Evolutionary conservation across 2,888 invertebrate species (phyloP).

Genomic region (Protophormia terraenovae): DNA sequence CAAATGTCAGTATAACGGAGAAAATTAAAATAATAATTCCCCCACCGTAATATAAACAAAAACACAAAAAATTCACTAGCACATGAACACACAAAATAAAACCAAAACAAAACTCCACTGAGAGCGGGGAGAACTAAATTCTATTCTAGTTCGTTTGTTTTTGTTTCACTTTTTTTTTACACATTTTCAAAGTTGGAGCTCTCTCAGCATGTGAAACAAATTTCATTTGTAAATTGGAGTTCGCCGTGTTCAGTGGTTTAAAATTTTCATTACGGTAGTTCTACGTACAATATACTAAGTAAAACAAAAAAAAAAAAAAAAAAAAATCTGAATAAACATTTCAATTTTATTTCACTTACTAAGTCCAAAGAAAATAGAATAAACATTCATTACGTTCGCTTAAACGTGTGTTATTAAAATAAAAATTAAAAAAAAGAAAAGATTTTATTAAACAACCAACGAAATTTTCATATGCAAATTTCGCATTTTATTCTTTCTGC

Average conservation of each 20-base stretch:
- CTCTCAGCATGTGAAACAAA: conserved; percentile 42
- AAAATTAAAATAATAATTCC: conserved; percentile 22
- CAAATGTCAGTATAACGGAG: conserved; percentile 24
- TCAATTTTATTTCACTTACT: background rate
- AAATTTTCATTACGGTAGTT: conserved; percentile 30
- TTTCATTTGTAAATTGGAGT: conserved; percentile 62
- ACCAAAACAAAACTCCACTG: conserved; percentile 56
- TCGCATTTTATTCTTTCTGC: background rate
- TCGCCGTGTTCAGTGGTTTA: conserved; percentile 51
- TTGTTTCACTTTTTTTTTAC: background rate
- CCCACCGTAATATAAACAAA: conserved; percentile 56
- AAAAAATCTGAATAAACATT: conserved; percentile 1
- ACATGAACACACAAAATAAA: conserved; percentile 28
- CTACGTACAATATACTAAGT: background rate
- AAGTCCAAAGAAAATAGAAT: background rate
- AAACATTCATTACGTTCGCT: background rate
- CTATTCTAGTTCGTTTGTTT: background rate
- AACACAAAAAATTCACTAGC: background rate
- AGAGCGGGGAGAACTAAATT: background rate
- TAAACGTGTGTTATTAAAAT: background rate
- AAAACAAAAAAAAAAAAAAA: conserved; percentile 7
- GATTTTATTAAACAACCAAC: background rate
- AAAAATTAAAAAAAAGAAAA: background rate
- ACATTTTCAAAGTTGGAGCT: conserved; percentile 52
- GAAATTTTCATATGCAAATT: background rate